Base-by-base conservation (phyloP, 2,113 vertebrate species). In the Meles meles region DNA sequence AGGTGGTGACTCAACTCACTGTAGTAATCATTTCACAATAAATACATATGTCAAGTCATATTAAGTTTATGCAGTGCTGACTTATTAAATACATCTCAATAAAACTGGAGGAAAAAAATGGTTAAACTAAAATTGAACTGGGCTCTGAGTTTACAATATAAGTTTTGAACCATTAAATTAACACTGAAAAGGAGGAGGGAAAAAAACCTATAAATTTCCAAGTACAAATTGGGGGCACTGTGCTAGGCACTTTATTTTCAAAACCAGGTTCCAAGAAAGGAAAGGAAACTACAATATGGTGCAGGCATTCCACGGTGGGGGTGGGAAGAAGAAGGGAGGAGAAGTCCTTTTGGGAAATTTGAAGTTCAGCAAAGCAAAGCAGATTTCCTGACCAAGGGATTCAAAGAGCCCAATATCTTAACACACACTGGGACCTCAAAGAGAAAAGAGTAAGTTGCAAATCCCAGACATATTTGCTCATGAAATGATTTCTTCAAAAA, bases 141-240 rank as follows among this genome's bases (percentile, higher is more conserved):
- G 44, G 15, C 55, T 90, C 59, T 93, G 57, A 49, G 27, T 82
- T 77, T 84, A 79, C 25, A 92, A 31, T 29, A 67, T 20, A 92
- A 57, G 61, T 87, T 93, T 93, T 47, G 88, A 92, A 57, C 27
- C 72, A 95, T 63, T 74, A 88, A 89, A 97, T 88, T 82, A 95
- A 86, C 23, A 96, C 3, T 42, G 17, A 79, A 88, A 87, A 77
- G 42, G 34, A 88, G 5, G 23, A 88, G 71, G 37, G 82, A 79
- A 83, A 80, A 83, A 72, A 92, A 77, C 12, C 3, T 27, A 44
- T 21, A 11, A 29, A 27, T 92, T 92, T 65, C 77, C 27, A 86
- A 67, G 29, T 82, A 77, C 23, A 29, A 88, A 77, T 88, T 44
- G 72, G 31, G 47, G 77, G 21, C 23, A 84, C 31, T 71, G 13